Conservation (phyloP, 2,888 invertebrate species). For the Hirtodrosophila histrioides region DNA sequence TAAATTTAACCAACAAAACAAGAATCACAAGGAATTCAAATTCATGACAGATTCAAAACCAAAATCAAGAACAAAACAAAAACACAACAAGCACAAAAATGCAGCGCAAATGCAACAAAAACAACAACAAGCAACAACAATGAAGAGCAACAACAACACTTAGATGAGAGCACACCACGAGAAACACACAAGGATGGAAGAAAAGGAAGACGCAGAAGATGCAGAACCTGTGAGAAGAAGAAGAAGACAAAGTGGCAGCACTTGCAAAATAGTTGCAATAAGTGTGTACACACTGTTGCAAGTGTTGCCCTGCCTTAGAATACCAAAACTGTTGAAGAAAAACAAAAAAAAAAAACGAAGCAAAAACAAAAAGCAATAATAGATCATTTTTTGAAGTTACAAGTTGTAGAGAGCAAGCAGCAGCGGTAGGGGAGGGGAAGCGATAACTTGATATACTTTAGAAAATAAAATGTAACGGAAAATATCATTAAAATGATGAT, state of each 20-base stretch:
- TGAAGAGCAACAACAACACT: no score
- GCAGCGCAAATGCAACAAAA: no score
- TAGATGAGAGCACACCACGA: no score
- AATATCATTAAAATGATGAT: background rate
- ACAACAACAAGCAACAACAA: no score
- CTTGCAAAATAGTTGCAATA: background rate
- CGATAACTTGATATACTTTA: slow-evolving; percentile 9
- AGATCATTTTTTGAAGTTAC: background rate
- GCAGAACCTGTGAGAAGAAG: no score
- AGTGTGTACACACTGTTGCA: slow-evolving; percentile 5
- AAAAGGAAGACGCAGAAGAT: background rate
- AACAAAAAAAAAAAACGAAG: background rate
- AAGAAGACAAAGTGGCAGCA: slow-evolving; percentile 13
- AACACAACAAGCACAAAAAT: no score
- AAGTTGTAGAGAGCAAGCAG: background rate
- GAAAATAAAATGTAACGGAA: slow-evolving; percentile 9
- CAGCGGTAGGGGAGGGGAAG: background rate
- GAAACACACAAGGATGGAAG: slow-evolving; percentile 1
- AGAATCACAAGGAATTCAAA: slow-evolving; percentile 5
- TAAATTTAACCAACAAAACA: slow-evolving; percentile 3
- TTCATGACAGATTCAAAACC: background rate
- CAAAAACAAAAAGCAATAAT: slow-evolving; percentile 19
- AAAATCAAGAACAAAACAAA: no score
- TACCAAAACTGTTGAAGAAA: slow-evolving; percentile 12
- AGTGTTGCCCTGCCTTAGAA: slow-evolving; percentile 23